A percentile compares a stretch with the other conserved stretches of the same genome.
phyloP scores from a whole-genome alignment of 1,140 invertebrate species.

The Drepana arcuata region DNA sequence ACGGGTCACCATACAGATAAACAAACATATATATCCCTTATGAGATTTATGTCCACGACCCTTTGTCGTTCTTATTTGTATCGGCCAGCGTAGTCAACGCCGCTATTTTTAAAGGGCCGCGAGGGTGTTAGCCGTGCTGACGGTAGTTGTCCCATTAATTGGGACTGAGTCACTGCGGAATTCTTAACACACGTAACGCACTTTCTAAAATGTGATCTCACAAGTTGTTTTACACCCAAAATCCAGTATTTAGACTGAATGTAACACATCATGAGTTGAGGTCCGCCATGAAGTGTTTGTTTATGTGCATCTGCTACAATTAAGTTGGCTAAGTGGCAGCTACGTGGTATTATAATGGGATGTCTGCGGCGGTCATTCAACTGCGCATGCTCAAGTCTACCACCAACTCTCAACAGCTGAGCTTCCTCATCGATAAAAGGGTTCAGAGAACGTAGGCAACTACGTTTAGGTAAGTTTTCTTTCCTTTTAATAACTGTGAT shows the following conservation, averaged over 20 bases:
- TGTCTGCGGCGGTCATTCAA: neutral
- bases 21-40: constrained; percentile 3
- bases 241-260: neutral
- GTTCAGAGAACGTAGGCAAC: neutral
- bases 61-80: neutral
- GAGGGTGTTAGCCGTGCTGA: neutral
- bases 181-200: neutral
- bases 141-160: constrained; percentile 5
- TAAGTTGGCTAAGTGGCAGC: neutral
- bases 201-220: neutral
- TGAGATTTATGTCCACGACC: neutral
- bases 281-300: constrained; percentile 4
- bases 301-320: constrained; percentile 2
- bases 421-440: constrained; percentile 2
- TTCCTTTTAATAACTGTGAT: neutral
- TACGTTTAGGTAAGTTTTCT: no score
- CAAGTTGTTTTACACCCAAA: neutral
- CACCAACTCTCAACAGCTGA: constrained; percentile 1
- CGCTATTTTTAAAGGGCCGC: neutral
- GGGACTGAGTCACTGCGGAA: neutral
- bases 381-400: neutral
- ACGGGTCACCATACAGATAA: constrained; percentile 4
- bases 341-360: constrained; percentile 1
- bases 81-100: constrained; percentile 2
- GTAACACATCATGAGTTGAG: constrained; percentile 1